phyloP scores from a whole-genome alignment of 2,797 vertebrate genomes.

The Caiman crocodilus region DNA sequence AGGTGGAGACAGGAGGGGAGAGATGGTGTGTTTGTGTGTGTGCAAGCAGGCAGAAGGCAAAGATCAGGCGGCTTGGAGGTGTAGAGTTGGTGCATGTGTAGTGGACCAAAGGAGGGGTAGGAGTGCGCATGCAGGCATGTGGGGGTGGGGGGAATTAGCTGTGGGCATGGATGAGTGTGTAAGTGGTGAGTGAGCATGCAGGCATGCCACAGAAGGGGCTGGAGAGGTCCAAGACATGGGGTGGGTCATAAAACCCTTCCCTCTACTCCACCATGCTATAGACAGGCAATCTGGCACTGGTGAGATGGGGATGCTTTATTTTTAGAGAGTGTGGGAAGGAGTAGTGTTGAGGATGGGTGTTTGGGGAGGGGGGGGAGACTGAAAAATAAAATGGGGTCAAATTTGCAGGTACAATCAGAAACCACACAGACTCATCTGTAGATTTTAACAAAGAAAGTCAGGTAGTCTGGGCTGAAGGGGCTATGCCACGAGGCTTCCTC shows the following conservation, averaged over 20 bases:
- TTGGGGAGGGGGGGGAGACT: background rate
- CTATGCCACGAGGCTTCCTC: background rate
- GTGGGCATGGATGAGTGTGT: background rate
- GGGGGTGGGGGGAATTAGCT: background rate
- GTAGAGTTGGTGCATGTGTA: accelerated
- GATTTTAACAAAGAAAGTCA: background rate
- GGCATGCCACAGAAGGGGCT: background rate
- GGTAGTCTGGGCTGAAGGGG: background rate
- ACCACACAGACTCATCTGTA: accelerated
- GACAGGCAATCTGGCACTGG: background rate
- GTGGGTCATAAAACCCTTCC: background rate
- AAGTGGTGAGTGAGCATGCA: background rate
- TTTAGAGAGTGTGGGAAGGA: slow-evolving; percentile 21
- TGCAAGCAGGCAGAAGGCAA: accelerated
- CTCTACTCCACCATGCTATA: background rate
- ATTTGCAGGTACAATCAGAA: slow-evolving; percentile 55
- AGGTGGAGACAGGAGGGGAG: background rate
- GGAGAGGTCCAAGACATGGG: background rate
- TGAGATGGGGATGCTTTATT: slow-evolving; percentile 6
- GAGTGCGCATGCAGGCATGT: background rate
- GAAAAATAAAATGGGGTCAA: slow-evolving; percentile 12
- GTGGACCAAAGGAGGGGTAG: background rate
- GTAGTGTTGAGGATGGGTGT: background rate
- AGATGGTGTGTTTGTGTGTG: background rate
- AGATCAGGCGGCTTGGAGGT: background rate